These are phyloP conservation scores for Daubentonia madagascariensis DNA, from an alignment of 2,113 vertebrate genomes.

Conservation along the genomic window DNA sequence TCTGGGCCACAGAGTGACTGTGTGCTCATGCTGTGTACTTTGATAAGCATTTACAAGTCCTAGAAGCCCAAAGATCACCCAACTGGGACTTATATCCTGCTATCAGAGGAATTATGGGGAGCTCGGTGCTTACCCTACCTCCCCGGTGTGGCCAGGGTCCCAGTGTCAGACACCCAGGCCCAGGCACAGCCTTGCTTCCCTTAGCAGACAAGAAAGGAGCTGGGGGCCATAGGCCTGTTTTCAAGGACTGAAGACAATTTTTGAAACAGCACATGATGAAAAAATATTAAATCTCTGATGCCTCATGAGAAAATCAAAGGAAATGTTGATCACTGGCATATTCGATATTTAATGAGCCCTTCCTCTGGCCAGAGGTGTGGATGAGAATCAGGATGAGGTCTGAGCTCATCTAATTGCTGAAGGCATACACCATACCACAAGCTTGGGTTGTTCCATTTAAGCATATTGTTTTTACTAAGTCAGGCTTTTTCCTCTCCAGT, in stretches of 20 bases:
- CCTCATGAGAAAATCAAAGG: neutral
- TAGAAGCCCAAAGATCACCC: neutral
- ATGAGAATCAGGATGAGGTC: neutral
- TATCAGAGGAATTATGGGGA: neutral
- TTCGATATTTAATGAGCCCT: neutral
- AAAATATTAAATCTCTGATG: neutral
- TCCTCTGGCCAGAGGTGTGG: neutral
- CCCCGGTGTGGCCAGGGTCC: too few species aligned
- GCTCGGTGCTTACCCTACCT: neutral
- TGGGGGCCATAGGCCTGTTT: neutral
- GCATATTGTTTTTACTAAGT: neutral
- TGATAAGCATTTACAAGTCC: neutral
- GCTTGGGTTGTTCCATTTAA: neutral
- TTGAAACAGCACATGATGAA: neutral
- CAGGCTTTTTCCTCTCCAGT: neutral
- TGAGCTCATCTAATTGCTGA: neutral
- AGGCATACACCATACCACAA: neutral
- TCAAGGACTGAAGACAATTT: neutral
- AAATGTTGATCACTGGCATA: neutral
- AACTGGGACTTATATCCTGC: neutral
- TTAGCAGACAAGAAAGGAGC: neutral
- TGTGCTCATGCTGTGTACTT: neutral
- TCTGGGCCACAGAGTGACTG: neutral
- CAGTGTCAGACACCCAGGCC: fast-evolving
- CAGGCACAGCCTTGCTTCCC: neutral